Evolutionary conservation across 2,888 invertebrate genomes (phyloP), one percentile per base, ranked within the genome.

Genomic region (Papilio protenor): DNA sequence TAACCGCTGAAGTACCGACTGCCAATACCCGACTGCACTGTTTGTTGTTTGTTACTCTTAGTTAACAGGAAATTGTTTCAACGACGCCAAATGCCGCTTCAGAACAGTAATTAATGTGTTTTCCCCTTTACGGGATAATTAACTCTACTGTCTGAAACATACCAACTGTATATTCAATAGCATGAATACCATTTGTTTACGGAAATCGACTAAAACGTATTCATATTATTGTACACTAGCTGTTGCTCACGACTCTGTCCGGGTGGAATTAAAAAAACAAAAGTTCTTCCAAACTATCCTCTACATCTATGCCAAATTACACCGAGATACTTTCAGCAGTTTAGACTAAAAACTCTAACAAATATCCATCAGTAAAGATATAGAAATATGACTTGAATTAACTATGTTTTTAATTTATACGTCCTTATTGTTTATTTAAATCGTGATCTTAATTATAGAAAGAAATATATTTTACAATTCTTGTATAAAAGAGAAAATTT

Each of bases 1-100:
- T 84, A 83, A 78, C 78, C 78, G 74, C 78, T 64, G 59, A 73
- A 69, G 75, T 52, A 73, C 64, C 55, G 78, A 79, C 78, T 70
- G 81, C 78, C 78, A 76, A 77, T 78, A 80, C 77, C 74, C 77
- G 75, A 72, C 77, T 81, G 78, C 75, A 81, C 76, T 78, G 75
- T 80, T 77, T 64, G 64, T 79, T 71, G 40, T 78, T 72, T 55
- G 66, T 52, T 61, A 73, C 79, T 77, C 79, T 74, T 79, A 80
- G 61, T 73, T 77, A 76, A 77, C 73, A 57, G 69, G 45, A 78
- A 78, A 73, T 78, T 73, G 78, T 76, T 78, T 57, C 57, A 73
- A 69, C 71, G 27, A 27, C 40, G 64, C 49, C 59, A 52, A 64
- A 23, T 49, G 47, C 49, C 61, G 61, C 61, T 66, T 21, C 23